Base-by-base conservation (phyloP, 2,113 vertebrate genomes). In the Callipepla californica region DNA sequence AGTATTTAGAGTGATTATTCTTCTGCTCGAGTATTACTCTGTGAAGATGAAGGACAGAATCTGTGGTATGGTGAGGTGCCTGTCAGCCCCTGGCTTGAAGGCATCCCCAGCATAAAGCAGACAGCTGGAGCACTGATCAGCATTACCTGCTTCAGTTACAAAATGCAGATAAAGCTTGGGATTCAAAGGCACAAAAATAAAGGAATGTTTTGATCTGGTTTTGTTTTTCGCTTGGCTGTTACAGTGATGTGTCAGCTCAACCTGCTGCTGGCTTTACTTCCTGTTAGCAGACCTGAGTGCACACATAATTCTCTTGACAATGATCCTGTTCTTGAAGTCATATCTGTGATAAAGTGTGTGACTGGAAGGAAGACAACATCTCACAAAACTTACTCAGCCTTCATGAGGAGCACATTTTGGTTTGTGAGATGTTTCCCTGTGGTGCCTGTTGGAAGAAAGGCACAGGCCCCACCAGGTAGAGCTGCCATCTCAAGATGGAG, bases 401-500 rank as follows among this genome's bases (percentile, higher is more conserved):
- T 74, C 79, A 77, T 28, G 36, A 69, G 45, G 51, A 36, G 23
- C 47, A 14, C 14, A 12, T 45, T 68, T 88, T 72, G 21, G 79
- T 80, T 89, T 21, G n/a, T 14, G 16, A 73, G 55, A 4, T 65
- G 0, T 67, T 92, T 51, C 9, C 66, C 72, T 57, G 4, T 1
- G 0, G 10, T 75, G 15, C 18, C 76, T 68, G 77, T 36, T 32
- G 20, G 50, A 78, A 93, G 32, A 32, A 11, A 18, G 25, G 42
- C 38, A 17, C n/a, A 45, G 73, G 42, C 38, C 76, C 61, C 0
- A 0, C 38, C 0, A 0, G 38, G 38, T 8, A 34, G 34, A 32
- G 40, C 48, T 0, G 36, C 47, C 66, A 73, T 73, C 72, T 34
- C 69, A 48, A 67, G 63, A n/a, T 59, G 34, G 22, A 50, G 28